These are phyloP conservation scores for Brachyalestes nurse DNA, from an alignment of 2,797 vertebrate species.

Conservation along the genomic window DNA sequence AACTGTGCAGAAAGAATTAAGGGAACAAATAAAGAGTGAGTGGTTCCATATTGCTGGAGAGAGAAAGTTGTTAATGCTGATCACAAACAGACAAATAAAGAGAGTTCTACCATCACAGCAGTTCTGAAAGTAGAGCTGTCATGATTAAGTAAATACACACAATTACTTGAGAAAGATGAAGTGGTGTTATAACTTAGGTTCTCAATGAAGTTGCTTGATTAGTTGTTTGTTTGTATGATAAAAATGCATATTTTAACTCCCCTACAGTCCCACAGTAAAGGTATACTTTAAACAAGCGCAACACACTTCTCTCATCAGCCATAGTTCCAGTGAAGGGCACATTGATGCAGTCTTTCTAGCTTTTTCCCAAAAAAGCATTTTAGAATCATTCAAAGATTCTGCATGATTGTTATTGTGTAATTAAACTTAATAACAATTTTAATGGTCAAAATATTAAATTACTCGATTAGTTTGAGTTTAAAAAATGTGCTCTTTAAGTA, in stretches of 20 bases:
- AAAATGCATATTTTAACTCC: background rate
- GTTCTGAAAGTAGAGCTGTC: background rate
- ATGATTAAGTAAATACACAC: background rate
- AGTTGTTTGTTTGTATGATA: background rate
- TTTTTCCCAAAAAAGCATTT: no score
- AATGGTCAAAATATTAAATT: no score
- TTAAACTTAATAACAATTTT: no score
- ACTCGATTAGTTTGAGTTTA: no score
- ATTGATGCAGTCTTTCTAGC: no score
- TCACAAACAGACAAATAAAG: background rate
- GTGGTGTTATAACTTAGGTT: background rate
- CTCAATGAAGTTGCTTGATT: background rate
- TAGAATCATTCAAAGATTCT: no score
- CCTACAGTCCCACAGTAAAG: background rate
- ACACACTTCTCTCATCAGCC: no score
- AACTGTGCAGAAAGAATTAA: background rate
- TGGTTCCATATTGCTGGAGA: background rate
- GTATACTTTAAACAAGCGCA: no score
- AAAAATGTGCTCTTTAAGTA: no score
- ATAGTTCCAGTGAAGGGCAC: no score
- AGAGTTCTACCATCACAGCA: background rate
- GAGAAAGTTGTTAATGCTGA: background rate
- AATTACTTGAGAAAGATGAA: background rate
- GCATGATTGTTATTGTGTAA: no score
- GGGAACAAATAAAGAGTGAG: background rate